These are phyloP conservation scores for Calcarius ornatus DNA, from an alignment of 2,113 vertebrate species.

Conservation along the genomic window DNA sequence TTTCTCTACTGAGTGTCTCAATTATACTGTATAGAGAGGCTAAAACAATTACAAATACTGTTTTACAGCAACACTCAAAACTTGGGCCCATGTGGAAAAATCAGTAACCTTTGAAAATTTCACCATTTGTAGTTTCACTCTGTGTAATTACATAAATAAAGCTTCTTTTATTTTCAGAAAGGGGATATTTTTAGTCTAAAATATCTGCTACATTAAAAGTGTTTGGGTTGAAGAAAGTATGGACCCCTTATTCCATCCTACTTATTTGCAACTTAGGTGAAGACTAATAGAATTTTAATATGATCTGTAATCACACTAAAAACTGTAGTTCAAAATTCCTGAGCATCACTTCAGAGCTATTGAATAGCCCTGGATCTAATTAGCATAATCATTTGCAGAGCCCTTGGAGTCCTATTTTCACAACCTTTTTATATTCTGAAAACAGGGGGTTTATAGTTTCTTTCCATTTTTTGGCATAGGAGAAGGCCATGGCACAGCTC, in stretches of 20 bases:
- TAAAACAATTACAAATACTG: not conserved
- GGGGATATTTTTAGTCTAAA: not conserved
- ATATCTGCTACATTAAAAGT: not conserved
- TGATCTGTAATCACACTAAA: conserved; percentile 72
- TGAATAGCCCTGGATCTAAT: conserved; percentile 62
- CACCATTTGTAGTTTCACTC: not conserved
- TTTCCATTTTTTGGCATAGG: conserved; percentile 31
- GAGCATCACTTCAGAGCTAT: conserved; percentile 62
- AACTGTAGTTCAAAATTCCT: conserved; percentile 71
- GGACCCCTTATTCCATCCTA: not conserved
- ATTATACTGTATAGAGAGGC: conserved; percentile 40
- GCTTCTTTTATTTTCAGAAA: not conserved
- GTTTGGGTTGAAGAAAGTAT: not conserved
- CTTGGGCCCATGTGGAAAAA: not conserved
- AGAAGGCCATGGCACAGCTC: conserved; percentile 4
- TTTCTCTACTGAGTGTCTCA: conserved; percentile 60
- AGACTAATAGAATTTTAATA: conserved; percentile 74
- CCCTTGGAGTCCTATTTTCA: conserved; percentile 45
- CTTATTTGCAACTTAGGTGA: conserved; percentile 18
- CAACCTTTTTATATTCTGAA: conserved; percentile 60
- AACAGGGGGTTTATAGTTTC: conserved; percentile 63
- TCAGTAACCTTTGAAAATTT: not conserved
- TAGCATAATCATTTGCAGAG: conserved; percentile 59
- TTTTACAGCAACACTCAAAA: not conserved
- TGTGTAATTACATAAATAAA: not conserved